A percentile compares a stretch with the other conserved stretches of the same genome.
Evolutionary conservation across 2,797 vertebrate genomes (phyloP).

Genomic region (Hozukius guyotensis): DNA sequence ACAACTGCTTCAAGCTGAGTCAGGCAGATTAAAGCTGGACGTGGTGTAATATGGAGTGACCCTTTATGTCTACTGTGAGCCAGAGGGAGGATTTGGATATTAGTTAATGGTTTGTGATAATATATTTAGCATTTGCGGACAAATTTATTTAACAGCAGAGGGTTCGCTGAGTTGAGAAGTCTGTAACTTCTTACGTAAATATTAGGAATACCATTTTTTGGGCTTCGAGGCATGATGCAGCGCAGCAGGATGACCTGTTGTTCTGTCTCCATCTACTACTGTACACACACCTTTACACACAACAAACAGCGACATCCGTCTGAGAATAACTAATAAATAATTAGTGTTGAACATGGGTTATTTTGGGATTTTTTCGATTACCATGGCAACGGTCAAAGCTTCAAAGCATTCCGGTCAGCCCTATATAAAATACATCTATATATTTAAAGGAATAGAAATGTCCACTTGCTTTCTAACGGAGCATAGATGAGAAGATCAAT

Average conservation of each 20-base stretch:
- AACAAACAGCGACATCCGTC: no score
- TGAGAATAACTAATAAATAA: no score
- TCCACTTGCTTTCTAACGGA: background rate
- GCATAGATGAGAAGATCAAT: background rate
- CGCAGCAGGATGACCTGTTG: no score
- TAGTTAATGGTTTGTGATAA: slow-evolving; percentile 17
- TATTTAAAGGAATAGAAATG: background rate
- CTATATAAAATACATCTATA: background rate
- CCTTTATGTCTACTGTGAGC: background rate
- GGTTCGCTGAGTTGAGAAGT: background rate
- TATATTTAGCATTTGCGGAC: slow-evolving; percentile 1
- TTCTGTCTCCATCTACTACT: no score
- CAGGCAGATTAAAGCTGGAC: background rate
- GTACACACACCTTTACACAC: no score
- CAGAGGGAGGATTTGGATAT: background rate
- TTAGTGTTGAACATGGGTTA: no score
- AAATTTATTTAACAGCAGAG: background rate
- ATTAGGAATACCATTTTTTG: no score
- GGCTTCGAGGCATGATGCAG: no score
- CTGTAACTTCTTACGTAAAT: background rate
- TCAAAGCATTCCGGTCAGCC: no score
- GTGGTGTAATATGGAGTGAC: background rate
- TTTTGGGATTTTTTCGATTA: no score
- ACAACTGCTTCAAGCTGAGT: background rate
- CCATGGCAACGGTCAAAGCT: no score